phyloP scores from a whole-genome alignment of 2,113 vertebrate species.

The Platanista minor region DNA sequence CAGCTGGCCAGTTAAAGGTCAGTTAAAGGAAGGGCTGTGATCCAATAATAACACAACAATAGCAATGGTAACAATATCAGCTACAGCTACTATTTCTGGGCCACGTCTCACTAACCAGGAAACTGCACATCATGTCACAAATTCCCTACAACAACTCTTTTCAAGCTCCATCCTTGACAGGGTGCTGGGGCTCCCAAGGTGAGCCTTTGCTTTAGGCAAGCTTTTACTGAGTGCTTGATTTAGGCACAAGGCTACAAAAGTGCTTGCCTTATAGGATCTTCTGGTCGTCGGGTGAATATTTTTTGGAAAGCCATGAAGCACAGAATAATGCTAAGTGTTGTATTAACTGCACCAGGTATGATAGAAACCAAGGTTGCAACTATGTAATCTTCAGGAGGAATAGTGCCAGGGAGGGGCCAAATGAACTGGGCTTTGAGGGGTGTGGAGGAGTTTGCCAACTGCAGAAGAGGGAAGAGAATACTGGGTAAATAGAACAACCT shows the following conservation, averaged over 20 bases:
- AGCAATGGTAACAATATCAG: fast-evolving
- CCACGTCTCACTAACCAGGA: neutral
- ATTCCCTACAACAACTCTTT: neutral
- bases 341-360: neutral
- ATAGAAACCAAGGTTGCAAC: neutral
- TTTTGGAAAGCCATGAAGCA: neutral
- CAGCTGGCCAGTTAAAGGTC: neutral
- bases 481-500: neutral
- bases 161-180: neutral
- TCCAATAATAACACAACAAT: fast-evolving
- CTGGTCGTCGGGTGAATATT: neutral
- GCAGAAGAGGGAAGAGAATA: neutral
- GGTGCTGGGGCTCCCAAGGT: neutral
- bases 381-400: neutral
- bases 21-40: neutral
- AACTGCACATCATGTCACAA: neutral
- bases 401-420: too few species aligned
- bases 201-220: neutral
- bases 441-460: neutral
- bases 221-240: neutral
- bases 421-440: neutral
- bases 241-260: too few species aligned
- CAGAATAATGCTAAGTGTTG: neutral
- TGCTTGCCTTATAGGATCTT: neutral
- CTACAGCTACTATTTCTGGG: fast-evolving